Evolutionary conservation across 2,797 vertebrate genomes (phyloP).

Genomic region (Semaprochilodus insignis): DNA sequence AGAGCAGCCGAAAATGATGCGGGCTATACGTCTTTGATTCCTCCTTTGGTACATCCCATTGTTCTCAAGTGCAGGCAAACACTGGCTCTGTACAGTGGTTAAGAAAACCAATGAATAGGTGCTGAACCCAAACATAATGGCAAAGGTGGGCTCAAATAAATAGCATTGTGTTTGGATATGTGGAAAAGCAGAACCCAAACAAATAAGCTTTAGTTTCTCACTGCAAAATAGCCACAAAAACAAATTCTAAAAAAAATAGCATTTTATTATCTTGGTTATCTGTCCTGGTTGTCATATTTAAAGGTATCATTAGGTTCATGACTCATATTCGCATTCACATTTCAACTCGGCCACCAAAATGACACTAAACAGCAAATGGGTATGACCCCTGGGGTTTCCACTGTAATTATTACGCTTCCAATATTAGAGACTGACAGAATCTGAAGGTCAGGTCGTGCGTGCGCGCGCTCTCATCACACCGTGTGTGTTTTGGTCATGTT

Average conservation of each 20-base stretch:
- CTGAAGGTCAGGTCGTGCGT: slow-evolving; percentile 21
- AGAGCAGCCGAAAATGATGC: too few relatives aligned
- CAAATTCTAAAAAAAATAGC: background rate
- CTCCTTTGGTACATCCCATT: background rate
- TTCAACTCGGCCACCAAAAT: background rate
- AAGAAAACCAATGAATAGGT: background rate
- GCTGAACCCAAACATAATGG: background rate
- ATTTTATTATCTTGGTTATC: background rate
- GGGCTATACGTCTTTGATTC: background rate
- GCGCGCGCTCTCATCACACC: slow-evolving; percentile 21
- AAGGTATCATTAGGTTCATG: background rate
- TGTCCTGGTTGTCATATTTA: background rate
- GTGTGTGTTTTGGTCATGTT: slow-evolving; percentile 25
- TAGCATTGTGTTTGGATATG: background rate
- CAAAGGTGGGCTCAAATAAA: background rate
- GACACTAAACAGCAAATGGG: slow-evolving; percentile 27
- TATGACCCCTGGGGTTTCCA: background rate
- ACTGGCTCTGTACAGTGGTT: background rate
- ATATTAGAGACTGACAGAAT: slow-evolving; percentile 1
- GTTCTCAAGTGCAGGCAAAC: background rate
- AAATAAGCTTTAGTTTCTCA: background rate
- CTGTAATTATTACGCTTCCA: slow-evolving; percentile 5
- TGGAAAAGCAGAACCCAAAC: background rate
- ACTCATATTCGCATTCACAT: background rate
- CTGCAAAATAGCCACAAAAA: background rate